Evolutionary conservation across 2,888 invertebrate genomes (phyloP), one percentile per base, ranked within the genome.

Genomic region (Epirrita christyi): DNA sequence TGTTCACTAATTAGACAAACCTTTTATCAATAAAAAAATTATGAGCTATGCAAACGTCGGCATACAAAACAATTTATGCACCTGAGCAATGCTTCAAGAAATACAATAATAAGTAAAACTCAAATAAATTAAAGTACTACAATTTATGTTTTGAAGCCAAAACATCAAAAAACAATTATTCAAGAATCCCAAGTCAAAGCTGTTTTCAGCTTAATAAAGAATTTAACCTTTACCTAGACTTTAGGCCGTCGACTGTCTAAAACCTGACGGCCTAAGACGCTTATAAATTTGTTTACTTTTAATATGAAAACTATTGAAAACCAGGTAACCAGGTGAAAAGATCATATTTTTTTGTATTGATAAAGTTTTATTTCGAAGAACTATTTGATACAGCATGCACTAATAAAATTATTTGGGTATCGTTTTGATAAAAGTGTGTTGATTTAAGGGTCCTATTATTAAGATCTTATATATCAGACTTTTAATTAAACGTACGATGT

Each of bases 221-320:
- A 36, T 45, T 41, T 55, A 9, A 55, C 50, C 41, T 45, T 41
- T 55, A 9, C 50, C 50, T 36, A 45, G 45, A 56, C 45, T 55
- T 41, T 11, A 36, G 14, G 36, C 45, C 28, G 40, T 40, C 43
- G 38, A 14, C 9, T 38, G 28, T 21, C 41, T 41, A n/a, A 21
- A 21, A 27, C 6, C 41, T 27, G 41, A 27, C 21, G 14, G 27
- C 9, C 2, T 8, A 27, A 41, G 21, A 41, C 21, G 10, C 10
- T 41, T 10, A 21, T 14, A 7, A n/a, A 41, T 29, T 29, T 11
- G 27, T 41, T 27, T 41, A 21, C 4, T 13, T 8, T 41, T n/a
- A 3, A 21, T 21, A 10, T 27, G 21, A 41, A 27, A 41, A 41
- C 40, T 5, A 40, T 13, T 34, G 0, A 14, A 40, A 4, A 36